Percentiles rank a stretch among this genome's conserved stretches.
Conservation (phyloP, 2,888 invertebrate genomes). For the Heteromurus nitidus region DNA sequence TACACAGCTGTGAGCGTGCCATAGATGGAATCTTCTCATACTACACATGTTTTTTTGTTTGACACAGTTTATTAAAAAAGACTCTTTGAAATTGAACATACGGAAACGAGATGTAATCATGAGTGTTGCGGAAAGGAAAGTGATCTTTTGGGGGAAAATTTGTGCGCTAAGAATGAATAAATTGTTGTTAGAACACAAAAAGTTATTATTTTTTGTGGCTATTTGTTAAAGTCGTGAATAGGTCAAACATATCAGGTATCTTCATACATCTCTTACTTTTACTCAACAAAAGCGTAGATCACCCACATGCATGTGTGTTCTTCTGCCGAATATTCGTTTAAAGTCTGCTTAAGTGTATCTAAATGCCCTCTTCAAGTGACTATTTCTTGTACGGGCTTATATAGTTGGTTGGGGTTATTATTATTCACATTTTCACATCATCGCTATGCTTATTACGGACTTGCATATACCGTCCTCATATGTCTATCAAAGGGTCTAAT, state of each 20-base stretch:
- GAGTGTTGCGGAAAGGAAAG: constrained; percentile 28
- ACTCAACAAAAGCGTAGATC: neutral
- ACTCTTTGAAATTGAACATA: neutral
- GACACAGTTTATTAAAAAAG: constrained; percentile 22
- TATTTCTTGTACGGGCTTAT: no score
- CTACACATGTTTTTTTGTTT: neutral
- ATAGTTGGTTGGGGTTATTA: no score
- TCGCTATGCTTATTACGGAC: constrained; percentile 29
- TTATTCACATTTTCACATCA: constrained; percentile 2
- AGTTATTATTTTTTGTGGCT: constrained; percentile 24
- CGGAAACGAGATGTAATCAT: constrained; percentile 6
- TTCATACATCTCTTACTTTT: neutral
- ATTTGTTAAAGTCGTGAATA: constrained; percentile 53
- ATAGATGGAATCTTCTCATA: constrained; percentile 40
- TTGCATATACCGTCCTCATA: constrained; percentile 28
- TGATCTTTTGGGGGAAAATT: constrained; percentile 19
- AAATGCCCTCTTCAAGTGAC: no score
- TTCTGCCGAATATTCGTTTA: no score
- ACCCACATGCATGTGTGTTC: neutral
- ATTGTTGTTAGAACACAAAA: constrained; percentile 6
- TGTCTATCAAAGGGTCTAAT: constrained; percentile 22
- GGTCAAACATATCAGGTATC: constrained; percentile 52
- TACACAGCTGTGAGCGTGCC: constrained; percentile 3
- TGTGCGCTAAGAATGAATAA: constrained; percentile 10
- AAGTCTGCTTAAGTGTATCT: no score